Evolutionary conservation across 2,797 vertebrate species (phyloP), one percentile per base, ranked within the genome.

Genomic region (Cyclopterus lumpus): DNA sequence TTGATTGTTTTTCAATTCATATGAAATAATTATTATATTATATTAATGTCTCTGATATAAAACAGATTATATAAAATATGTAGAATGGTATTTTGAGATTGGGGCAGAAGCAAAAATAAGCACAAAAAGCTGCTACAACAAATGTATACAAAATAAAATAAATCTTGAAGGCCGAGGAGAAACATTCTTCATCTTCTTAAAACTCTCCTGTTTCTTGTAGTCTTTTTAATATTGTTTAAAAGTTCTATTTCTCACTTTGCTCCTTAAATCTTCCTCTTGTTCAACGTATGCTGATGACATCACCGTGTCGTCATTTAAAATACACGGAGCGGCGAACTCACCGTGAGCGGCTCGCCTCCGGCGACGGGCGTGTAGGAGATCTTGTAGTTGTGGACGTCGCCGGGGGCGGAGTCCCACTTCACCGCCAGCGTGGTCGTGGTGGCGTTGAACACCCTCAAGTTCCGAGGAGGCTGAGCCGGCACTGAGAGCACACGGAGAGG

Each of bases 361-460:
- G 89, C 86, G 0, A 87, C 73, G 4, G 96, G 96, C 46, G 89
- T 91, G 75, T 96, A 97, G 7, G 84, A 91, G 87, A 99, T 91
- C 86, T 90, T 95, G 91, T 99, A 99, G 91, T 94, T 96, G 90
- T 96, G 95, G 44, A 97, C 96, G 2, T 94, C 92, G 3, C 97
- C 96, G 2, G 94, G 95, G 20, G 97, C 96, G 0, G 94, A 92
- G 61, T 99, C 98, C 98, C 98, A 99, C 88, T 96, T 97, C 24
- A 96, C 91, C 0, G 96, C 94, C 86, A 99, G 88, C 32, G 96
- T 90, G 79, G 94, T 93, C 38, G 95, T 96, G 70, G 97, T 98
- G 77, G 96, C 96, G 24, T 99, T 99, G 77, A 96, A 96, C 15
- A 99, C 96, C 76, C 95, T 95, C 80, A 99, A 89, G 87, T 99